Percentiles rank a stretch among this genome's conserved stretches.
Conservation (phyloP, 2,797 vertebrate genomes). For the Garrulus glandarius region DNA sequence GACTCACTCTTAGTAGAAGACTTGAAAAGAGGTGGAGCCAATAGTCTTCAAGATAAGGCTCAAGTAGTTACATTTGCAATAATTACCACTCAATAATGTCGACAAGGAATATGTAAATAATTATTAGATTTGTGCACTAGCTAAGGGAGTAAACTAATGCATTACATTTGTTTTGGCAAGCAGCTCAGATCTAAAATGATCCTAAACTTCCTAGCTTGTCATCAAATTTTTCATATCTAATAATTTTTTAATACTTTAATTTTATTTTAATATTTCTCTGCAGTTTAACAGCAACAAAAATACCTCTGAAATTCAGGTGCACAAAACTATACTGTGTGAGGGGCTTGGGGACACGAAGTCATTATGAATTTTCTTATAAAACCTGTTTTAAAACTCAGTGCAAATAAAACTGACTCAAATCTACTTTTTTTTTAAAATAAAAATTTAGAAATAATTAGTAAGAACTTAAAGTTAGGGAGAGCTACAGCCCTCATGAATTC, state of each 20-base stretch:
- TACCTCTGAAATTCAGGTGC: not conserved
- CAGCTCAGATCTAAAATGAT: not conserved
- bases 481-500: constrained; percentile 17
- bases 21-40: not conserved
- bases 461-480: not conserved
- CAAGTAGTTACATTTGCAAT: not conserved
- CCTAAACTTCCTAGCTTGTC: not conserved
- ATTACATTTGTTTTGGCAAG: not conserved
- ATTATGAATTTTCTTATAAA: not conserved
- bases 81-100: not conserved
- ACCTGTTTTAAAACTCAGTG: not conserved
- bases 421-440: not conserved
- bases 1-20: not conserved
- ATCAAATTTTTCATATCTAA: not conserved
- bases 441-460: not conserved
- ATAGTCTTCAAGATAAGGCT: not conserved
- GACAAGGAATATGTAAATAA: not conserved
- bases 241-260: not conserved
- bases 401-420: not conserved
- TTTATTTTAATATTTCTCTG: not conserved
- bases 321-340: not conserved
- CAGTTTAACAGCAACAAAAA: not conserved
- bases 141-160: not conserved
- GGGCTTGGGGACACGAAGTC: not conserved
- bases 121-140: not conserved